These are phyloP conservation scores for Lottia scabra DNA, from an alignment of 2,888 invertebrate species.

Conservation along the genomic window DNA sequence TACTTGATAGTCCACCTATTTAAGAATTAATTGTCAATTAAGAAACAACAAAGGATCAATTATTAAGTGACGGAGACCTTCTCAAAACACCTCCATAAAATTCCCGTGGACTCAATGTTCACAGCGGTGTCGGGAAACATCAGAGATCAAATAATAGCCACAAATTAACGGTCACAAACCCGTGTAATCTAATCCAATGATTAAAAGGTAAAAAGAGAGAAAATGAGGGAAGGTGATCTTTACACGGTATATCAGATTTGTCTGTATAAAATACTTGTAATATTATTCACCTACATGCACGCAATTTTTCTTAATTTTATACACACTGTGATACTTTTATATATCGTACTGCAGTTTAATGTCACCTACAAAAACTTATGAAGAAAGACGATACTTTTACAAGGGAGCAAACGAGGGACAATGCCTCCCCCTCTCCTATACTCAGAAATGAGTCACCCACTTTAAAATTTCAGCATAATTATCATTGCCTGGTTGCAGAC, in stretches of 20 bases:
- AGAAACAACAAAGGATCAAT: neutral
- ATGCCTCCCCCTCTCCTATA: too few species aligned
- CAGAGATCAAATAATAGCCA: neutral
- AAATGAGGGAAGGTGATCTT: neutral
- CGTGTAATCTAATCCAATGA: neutral
- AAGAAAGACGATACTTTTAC: too few species aligned
- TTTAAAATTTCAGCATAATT: too few species aligned
- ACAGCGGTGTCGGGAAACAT: neutral
- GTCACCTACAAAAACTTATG: too few species aligned
- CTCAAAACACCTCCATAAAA: neutral
- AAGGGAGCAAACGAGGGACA: too few species aligned
- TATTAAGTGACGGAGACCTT: neutral
- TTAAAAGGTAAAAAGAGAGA: neutral
- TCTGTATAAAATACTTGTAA: too few species aligned
- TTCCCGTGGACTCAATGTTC: neutral
- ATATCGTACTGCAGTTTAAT: too few species aligned
- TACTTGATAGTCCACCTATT: neutral
- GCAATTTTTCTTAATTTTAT: too few species aligned
- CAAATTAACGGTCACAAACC: slow-evolving; percentile 4
- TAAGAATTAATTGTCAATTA: slow-evolving; percentile 4
- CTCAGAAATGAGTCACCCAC: too few species aligned
- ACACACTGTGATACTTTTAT: too few species aligned
- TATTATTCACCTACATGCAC: too few species aligned
- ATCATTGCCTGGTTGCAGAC: too few species aligned
- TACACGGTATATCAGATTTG: neutral